Evolutionary conservation across 2,113 vertebrate genomes (phyloP).

Genomic region (Neodon shergylaensis): DNA sequence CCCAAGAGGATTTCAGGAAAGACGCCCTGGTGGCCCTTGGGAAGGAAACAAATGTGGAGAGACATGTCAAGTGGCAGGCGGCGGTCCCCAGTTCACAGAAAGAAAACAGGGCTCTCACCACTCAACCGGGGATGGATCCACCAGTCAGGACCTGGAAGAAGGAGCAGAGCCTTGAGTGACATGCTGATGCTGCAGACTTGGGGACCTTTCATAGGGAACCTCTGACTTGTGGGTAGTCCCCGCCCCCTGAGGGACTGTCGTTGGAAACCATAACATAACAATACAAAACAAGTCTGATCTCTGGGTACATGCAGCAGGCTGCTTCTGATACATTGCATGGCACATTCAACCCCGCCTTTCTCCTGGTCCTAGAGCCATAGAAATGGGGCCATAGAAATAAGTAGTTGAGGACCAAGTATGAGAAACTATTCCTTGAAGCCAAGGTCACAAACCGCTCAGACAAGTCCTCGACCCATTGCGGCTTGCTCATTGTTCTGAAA

Average conservation of each 20-base stretch:
- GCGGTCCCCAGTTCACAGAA: not conserved
- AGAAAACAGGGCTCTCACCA: not conserved
- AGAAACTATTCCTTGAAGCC: not conserved
- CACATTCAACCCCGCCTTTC: not conserved
- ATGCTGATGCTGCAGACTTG: not conserved
- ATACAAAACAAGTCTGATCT: too few species aligned
- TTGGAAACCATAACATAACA: not conserved
- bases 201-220: not conserved
- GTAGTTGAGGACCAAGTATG: rapidly evolving
- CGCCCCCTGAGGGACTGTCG: not conserved
- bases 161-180: not conserved
- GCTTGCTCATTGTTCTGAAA: not conserved
- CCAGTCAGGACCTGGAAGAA: not conserved
- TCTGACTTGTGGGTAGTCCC: not conserved
- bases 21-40: not conserved
- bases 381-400: not conserved
- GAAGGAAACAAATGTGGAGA: not conserved
- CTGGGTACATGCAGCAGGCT: rapidly evolving
- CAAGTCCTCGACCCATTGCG: not conserved
- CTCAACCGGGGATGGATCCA: not conserved
- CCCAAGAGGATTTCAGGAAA: not conserved
- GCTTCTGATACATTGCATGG: not conserved
- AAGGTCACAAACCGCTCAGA: not conserved
- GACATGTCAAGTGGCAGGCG: not conserved
- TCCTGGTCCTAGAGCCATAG: not conserved